These are phyloP conservation scores for Cataglyphis rosenhaueri DNA, from an alignment of 2,888 invertebrate species.

Conservation along the genomic window DNA sequence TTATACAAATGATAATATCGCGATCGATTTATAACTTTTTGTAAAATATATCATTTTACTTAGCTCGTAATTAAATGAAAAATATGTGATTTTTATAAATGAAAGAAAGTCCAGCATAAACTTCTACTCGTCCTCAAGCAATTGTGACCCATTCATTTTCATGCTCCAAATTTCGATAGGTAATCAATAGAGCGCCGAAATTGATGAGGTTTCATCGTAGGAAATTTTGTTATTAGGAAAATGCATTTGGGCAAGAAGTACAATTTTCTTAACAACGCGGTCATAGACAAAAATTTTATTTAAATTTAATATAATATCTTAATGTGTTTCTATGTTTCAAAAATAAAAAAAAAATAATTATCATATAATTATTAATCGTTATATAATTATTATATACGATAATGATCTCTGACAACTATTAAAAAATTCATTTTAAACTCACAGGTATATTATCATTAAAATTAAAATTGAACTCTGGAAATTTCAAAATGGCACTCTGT, in stretches of 20 bases:
- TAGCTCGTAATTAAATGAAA: conserved; percentile 10
- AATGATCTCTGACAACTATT: too few species aligned
- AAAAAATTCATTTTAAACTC: too few species aligned
- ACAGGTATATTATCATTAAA: neutral
- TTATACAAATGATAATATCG: neutral
- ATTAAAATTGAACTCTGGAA: neutral
- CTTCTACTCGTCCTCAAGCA: neutral
- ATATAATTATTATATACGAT: too few species aligned
- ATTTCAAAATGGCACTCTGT: neutral
- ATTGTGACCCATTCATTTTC: conserved; percentile 31
- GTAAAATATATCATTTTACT: conserved; percentile 4
- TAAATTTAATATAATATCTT: neutral
- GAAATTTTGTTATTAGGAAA: neutral
- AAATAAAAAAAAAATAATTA: neutral
- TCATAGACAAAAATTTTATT: neutral
- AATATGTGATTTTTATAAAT: conserved; percentile 30
- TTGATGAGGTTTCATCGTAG: conserved; percentile 4
- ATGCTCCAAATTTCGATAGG: conserved; percentile 4
- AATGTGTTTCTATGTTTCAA: neutral
- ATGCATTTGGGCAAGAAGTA: neutral
- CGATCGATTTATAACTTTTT: conserved; percentile 4
- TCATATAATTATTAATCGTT: too few species aligned
- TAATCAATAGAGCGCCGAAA: neutral
- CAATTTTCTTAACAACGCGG: neutral
- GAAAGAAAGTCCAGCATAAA: conserved; percentile 3